Evolutionary conservation across 2,113 vertebrate genomes (phyloP), one percentile per base, ranked within the genome.

Genomic region (Erinaceus europaeus): DNA sequence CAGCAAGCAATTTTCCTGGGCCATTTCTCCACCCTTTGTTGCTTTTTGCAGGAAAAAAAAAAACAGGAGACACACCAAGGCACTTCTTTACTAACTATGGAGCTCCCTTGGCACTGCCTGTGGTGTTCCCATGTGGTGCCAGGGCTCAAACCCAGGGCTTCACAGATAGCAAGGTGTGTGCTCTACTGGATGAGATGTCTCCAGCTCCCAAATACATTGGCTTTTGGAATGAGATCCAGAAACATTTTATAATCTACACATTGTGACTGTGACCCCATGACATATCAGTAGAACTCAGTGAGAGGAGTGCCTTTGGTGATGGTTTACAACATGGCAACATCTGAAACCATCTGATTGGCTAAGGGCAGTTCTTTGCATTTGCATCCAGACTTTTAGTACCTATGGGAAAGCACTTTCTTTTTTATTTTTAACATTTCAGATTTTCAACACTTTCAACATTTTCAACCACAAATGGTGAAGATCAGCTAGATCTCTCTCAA

Each of bases 381-480:
- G 73, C 20, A 53, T 73, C 32, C 17, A 40, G 69, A 46, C 18
- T 77, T 83, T 72, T 65, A 78, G 29, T 52, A 50, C 48, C 59
- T 64, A 53, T 73, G 75, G 90, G 62, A 90, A 57, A 93, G 36
- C 53, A 48, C 9, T 36, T 79, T 71, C 34, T 46, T 32, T 59
- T 34, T 23, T n/a, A 40, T 73, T 40, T 76, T 73, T 91, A 94
- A 91, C 92, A 93, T 94, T 94, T 93, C 42, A 84, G 36, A 34
- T 84, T 94, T 94, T 81, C 40, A 71, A n/a, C 81, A 78, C 46
- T 78, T n/a, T n/a, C n/a, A n/a, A n/a, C n/a, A n/a, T n/a, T n/a
- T n/a, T n/a, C 52, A 67, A 92, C 89, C 87, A 94, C 87, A 81
- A 94, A 91, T 72, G 77, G 64, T 64, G 73, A 94, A 53, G 64